Percentiles rank a stretch among this genome's conserved stretches.
Conservation (phyloP, 2,888 invertebrate species). For the Ashinkailepas kermadecensis region DNA sequence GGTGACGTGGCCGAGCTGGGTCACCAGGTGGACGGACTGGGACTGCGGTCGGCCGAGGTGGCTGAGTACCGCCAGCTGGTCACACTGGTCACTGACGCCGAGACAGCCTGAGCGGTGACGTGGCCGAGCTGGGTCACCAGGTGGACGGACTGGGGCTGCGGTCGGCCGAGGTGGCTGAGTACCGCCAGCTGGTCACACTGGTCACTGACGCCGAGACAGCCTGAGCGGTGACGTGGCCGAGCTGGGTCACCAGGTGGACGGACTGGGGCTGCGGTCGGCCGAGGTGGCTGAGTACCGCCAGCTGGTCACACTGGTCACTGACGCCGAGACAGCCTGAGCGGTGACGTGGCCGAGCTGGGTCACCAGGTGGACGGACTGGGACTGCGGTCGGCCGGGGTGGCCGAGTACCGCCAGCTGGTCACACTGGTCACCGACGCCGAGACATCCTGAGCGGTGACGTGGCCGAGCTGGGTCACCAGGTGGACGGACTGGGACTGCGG, state of each 20-base stretch:
- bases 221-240: conserved; percentile 55
- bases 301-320: not conserved
- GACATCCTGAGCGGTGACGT: conserved; percentile 55
- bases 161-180: not conserved
- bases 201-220: not conserved
- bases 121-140: conserved; percentile 40
- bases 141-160: not conserved
- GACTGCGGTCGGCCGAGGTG: not conserved
- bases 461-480: conserved; percentile 24
- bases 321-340: not conserved
- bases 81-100: not conserved
- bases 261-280: not conserved
- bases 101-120: conserved; percentile 51
- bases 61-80: not conserved
- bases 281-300: not conserved
- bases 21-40: not conserved
- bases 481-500: not conserved
- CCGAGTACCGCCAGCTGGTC: not conserved
- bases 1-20: conserved; percentile 56
- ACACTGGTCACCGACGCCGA: not conserved
- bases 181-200: not conserved
- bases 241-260: conserved; percentile 17
- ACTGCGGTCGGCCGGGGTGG: not conserved
- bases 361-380: not conserved
- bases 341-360: conserved; percentile 55